Evolutionary conservation across 2,113 vertebrate species (phyloP), one percentile per base, ranked within the genome.

Genomic region (Equus przewalskii): DNA sequence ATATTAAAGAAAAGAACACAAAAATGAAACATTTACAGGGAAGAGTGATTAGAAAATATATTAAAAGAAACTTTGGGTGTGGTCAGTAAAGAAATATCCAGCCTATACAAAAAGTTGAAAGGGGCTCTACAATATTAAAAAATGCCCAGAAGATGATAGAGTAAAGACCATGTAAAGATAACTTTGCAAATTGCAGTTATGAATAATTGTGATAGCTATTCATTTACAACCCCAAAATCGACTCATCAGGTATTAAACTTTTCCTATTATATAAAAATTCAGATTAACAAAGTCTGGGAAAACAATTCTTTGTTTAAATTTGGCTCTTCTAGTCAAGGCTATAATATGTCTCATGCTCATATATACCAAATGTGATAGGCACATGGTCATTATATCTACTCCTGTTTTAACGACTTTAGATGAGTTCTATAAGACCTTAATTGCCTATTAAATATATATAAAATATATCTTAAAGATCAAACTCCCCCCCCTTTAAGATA

Each of bases 291-390:
- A 94, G 8, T 81, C 58, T 91, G 19, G 15, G 18, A 54, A 86
- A 89, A 84, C 24, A 92, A 12, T 82, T 58, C 30, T 79, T 92
- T 83, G 44, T 96, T 78, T 78, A 76, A 56, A 62, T 86, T 91
- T 94, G 28, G 5, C 33, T 89, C n/a, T 83, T 94, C 7, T 84
- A 26, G 22, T 79, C 69, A 82, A 12, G 58, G 56, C 33, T 30
- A 46, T 67, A 65, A 56, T 64, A 81, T 78, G 28, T 58, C 15
- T 70, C 30, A 36, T 93, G 36, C 24, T 91, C n/a, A 46, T 58
- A 18, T 86, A 70, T 86, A 64, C 15, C 62, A 60, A 41, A 76
- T 93, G 30, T 72, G 64, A 14, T 64, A 69, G 44, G 62, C 64
- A 51, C 33, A 51, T 84, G 16, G 22, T 62, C 64, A 84, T 91